phyloP scores from a whole-genome alignment of 2,888 invertebrate genomes.

The Cantharis rufa region DNA sequence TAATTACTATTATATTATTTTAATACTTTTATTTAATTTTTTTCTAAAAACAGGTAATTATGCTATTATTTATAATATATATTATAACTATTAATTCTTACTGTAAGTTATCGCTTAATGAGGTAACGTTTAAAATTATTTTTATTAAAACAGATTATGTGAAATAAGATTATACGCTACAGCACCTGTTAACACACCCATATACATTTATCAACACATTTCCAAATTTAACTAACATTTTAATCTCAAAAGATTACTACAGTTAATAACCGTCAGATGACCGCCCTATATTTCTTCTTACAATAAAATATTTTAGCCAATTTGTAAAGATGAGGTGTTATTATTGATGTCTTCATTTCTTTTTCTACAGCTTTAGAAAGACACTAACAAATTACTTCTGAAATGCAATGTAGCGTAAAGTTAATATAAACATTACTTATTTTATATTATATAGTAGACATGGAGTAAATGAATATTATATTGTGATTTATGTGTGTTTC shows the following conservation, averaged over 20 bases:
- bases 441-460: not conserved
- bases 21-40: not conserved
- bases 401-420: constrained; percentile 18
- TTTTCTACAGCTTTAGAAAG: constrained; percentile 10
- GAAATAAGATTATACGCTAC: not conserved
- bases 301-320: constrained; percentile 27
- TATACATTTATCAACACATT: constrained; percentile 14
- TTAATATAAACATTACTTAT: constrained; percentile 17
- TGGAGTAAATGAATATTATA: constrained; percentile 5
- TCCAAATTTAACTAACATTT: constrained; percentile 29
- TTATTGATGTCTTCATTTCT: constrained; percentile 37
- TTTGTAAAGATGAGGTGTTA: constrained; percentile 32
- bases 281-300: constrained; percentile 32
- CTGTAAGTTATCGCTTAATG: not conserved
- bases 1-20: too few relatives aligned
- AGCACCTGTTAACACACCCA: constrained; percentile 9
- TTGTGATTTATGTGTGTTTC: constrained; percentile 8
- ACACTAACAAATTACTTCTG: constrained; percentile 28
- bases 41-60: not conserved
- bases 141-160: not conserved
- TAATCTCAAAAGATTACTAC: constrained; percentile 33
- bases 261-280: constrained; percentile 30
- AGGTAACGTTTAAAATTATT: not conserved
- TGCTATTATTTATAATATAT: too few relatives aligned
- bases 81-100: not conserved